Evolutionary conservation across 2,797 vertebrate species (phyloP).

Genomic region (Ceryle rudis): DNA sequence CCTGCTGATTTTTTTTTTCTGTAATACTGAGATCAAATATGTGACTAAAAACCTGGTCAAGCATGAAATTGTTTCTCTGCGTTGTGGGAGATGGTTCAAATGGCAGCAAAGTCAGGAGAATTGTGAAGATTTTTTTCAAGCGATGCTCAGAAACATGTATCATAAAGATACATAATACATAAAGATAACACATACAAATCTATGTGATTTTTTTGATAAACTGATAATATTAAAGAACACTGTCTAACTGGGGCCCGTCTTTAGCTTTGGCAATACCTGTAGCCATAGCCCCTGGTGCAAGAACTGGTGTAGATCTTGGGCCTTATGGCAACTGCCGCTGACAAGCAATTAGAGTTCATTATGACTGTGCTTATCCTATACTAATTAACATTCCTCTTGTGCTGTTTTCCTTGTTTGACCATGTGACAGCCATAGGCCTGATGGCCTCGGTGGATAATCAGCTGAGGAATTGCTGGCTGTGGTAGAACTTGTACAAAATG

Average conservation of each 20-base stretch:
- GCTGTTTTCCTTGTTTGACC: conserved; percentile 73
- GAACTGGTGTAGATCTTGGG: conserved; percentile 22
- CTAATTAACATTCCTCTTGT: conserved; percentile 90
- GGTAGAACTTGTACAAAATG: conserved; percentile 36
- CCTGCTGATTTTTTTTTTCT: conserved; percentile 20
- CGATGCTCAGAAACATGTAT: not conserved
- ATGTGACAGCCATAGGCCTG: conserved; percentile 74
- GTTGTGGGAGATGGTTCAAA: conserved; percentile 36
- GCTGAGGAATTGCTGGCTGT: conserved; percentile 51
- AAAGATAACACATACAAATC: not conserved
- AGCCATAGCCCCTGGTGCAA: conserved; percentile 42
- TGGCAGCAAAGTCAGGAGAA: conserved; percentile 19
- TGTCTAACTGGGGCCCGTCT: not conserved
- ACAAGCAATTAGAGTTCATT: conserved; percentile 90
- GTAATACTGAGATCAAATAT: conserved; percentile 62
- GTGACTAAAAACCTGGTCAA: conserved; percentile 55
- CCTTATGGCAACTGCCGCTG: conserved; percentile 80
- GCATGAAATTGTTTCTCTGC: conserved; percentile 76
- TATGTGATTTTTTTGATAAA: not conserved
- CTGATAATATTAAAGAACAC: not conserved
- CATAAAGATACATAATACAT: not conserved
- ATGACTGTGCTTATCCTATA: conserved; percentile 83
- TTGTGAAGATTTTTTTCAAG: not conserved
- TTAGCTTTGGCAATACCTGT: conserved; percentile 19
- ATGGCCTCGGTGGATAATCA: conserved; percentile 74